Evolutionary conservation across 2,113 vertebrate genomes (phyloP).

Genomic region (Petaurus breviceps): DNA sequence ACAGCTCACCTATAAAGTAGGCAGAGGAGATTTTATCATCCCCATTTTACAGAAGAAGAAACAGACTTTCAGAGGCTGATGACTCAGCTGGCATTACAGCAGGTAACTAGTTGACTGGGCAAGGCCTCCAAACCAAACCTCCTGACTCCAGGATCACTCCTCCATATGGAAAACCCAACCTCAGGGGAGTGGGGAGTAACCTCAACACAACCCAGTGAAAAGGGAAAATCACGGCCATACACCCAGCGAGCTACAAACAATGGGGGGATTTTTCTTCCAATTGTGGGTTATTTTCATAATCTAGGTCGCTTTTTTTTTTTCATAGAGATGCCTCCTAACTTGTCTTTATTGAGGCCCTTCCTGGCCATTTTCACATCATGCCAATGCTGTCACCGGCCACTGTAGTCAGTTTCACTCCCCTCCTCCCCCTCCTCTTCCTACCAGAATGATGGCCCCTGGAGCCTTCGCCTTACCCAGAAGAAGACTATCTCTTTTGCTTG

Average conservation of each 20-base stretch:
- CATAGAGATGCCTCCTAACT: not conserved
- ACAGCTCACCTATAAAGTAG: not conserved
- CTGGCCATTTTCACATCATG: not conserved
- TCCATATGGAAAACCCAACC: not conserved
- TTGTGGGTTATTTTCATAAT: not conserved
- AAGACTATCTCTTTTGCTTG: not conserved
- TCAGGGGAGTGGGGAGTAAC: no score
- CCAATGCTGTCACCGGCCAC: no score
- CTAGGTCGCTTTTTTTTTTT: not conserved
- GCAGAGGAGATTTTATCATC: not conserved
- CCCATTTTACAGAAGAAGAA: not conserved
- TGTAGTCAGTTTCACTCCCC: no score
- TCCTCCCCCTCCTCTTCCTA: not conserved
- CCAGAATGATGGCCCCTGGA: not conserved
- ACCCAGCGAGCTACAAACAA: not conserved
- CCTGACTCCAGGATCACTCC: not conserved
- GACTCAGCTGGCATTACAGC: no score
- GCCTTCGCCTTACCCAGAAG: not conserved
- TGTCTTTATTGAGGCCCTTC: not conserved
- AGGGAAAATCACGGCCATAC: not conserved
- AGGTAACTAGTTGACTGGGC: no score
- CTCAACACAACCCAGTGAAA: not conserved
- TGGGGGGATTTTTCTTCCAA: not conserved
- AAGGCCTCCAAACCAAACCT: not conserved
- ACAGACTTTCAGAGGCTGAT: not conserved